phyloP scores from a whole-genome alignment of 2,113 vertebrate species.

The Nerophis lumbriciformis region DNA sequence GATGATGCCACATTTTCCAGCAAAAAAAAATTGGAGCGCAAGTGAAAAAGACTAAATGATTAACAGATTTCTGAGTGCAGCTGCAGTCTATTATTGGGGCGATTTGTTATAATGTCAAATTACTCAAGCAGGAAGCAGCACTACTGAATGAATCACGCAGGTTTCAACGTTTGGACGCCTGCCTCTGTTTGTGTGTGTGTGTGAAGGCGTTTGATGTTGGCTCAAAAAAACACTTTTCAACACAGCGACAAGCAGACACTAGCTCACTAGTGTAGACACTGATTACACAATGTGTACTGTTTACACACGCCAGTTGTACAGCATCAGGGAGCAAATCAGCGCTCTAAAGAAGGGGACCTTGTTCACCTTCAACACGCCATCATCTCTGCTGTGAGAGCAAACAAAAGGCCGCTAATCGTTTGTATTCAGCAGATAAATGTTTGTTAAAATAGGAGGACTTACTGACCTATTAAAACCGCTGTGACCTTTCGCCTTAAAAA shows the following conservation, averaged over 20 bases:
- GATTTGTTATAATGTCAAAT: constrained; percentile 68
- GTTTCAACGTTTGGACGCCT: constrained; percentile 46
- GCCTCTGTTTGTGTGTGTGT: neutral
- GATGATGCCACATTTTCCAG: constrained; percentile 53
- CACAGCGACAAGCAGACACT: constrained; percentile 68
- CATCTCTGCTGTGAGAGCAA: constrained; percentile 3
- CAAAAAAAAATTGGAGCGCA: constrained; percentile 33
- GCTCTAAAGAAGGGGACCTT: constrained; percentile 23
- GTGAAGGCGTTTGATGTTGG: constrained; percentile 42
- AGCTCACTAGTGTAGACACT: constrained; percentile 62
- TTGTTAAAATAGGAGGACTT: too few species aligned
- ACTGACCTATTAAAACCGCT: too few species aligned
- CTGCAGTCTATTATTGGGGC: constrained; percentile 62
- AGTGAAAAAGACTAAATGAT: constrained; percentile 41
- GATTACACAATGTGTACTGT: constrained; percentile 57
- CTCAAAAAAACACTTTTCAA: constrained; percentile 45
- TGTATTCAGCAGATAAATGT: too few species aligned
- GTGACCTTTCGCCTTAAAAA: too few species aligned
- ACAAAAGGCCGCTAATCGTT: neutral
- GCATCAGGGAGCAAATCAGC: constrained; percentile 47
- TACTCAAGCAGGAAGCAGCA: constrained; percentile 63
- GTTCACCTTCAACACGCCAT: constrained; percentile 34
- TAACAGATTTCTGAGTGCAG: constrained; percentile 50
- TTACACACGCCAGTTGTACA: constrained; percentile 45
- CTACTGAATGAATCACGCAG: constrained; percentile 60